Evolutionary conservation across 2,113 vertebrate genomes (phyloP).

Genomic region (Podarcis muralis): DNA sequence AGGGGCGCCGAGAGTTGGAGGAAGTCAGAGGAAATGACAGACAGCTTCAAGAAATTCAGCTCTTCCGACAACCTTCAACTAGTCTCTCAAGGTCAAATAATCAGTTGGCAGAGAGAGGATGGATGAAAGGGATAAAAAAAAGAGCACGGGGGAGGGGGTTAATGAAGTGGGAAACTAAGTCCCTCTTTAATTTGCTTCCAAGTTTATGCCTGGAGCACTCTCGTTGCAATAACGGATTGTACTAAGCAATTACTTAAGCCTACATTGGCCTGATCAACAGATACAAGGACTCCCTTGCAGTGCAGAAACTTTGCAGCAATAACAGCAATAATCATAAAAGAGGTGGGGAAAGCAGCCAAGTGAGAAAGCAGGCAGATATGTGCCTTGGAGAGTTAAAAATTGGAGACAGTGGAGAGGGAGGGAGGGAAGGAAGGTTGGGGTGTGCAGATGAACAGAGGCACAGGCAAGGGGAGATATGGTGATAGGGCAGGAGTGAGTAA

Average conservation of each 20-base stretch:
- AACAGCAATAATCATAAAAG: background rate
- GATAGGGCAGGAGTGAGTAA: too few relatives aligned
- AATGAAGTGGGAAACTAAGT: background rate
- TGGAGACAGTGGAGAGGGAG: too few relatives aligned
- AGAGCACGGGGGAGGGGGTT: background rate
- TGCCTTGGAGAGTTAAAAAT: too few relatives aligned
- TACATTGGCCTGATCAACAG: background rate
- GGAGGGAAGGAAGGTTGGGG: too few relatives aligned
- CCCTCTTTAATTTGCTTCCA: background rate
- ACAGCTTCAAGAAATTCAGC: accelerated
- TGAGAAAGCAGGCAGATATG: background rate
- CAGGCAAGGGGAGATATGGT: too few relatives aligned
- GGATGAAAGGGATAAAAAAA: slow-evolving; percentile 24
- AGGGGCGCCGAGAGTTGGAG: background rate
- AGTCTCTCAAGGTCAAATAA: slow-evolving; percentile 44
- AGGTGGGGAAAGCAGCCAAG: background rate
- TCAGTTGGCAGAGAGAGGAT: background rate
- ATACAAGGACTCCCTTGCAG: background rate
- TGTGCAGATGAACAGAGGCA: too few relatives aligned
- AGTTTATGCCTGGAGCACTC: background rate
- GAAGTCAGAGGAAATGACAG: background rate
- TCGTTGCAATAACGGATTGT: background rate
- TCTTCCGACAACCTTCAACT: background rate
- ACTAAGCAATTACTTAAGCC: background rate
- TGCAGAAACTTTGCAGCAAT: background rate